Evolutionary conservation across 2,797 vertebrate species (phyloP), one percentile per base, ranked within the genome.

Genomic region (Enteromius unitaeniatus): DNA sequence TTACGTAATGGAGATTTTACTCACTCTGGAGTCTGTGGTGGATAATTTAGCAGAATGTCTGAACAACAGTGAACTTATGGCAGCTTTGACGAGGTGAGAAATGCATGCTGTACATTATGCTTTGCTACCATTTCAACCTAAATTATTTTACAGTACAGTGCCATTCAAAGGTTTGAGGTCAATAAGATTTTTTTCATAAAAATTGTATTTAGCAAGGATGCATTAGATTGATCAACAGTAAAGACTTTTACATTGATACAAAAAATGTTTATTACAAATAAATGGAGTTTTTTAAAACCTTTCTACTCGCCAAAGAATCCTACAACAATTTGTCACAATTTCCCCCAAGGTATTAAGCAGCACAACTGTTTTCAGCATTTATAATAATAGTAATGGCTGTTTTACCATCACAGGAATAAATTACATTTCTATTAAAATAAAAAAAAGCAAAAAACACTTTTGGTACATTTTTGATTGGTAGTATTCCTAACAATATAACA

Each of bases 1-100:
- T 5, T 99, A 99, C 4, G 98, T 99, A 74, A 99, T 99, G 98
- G 98, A 99, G 91, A 96, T 98, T 4, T 93, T 99, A 60, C 93
- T 99, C 79, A 99, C 98, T 1, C 91, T 99, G 91, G 98, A 99
- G 92, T 96, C 98, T 7, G 97, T 98, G 1, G 97, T 99, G 89
- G 98, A 98, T 89, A 98, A 99, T 93, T 92, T 99, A 49, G 97
- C 98, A 28, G 98, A 99, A 79, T 99, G 97, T 92, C 92, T 99
- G 88, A 99, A 99, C 93, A 99, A 99, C 93, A 98, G 95, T 45
- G 98, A 99, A 89, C 96, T 99, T 55, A 92, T 99, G 94, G 97
- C 97, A 0, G 96, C 97, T 40, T 90, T 99, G 60, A 98, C 98
- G 86, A 96, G 98, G 98, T 99, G 91, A 91, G 94, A 69, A 19